Conservation (phyloP, 2,888 invertebrate genomes). For the Fragum fragum region DNA sequence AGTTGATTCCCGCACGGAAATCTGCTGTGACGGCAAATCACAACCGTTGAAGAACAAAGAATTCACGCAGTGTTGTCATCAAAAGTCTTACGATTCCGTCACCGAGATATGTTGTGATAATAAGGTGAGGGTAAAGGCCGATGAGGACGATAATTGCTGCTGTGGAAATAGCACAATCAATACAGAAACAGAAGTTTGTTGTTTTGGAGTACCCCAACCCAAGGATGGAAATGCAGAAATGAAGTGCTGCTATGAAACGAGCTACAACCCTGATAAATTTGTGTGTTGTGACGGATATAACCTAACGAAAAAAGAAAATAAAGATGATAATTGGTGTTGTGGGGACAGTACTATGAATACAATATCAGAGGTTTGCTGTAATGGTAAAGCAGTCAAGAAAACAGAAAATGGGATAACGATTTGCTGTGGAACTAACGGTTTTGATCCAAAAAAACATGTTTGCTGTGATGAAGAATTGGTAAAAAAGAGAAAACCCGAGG, state of each 20-base stretch:
- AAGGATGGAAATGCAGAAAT: slow-evolving; percentile 42
- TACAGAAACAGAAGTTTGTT: slow-evolving; percentile 42
- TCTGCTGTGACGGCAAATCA: slow-evolving; percentile 50
- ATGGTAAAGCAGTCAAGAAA: slow-evolving; percentile 49
- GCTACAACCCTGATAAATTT: slow-evolving; percentile 52
- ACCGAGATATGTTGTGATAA: slow-evolving; percentile 48
- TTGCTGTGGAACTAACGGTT: slow-evolving; percentile 55
- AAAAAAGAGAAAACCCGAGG: slow-evolving; percentile 43
- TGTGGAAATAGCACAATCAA: slow-evolving; percentile 48
- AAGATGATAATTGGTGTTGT: slow-evolving; percentile 60
- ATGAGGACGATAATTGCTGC: slow-evolving; percentile 46
- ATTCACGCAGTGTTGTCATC: slow-evolving; percentile 43
- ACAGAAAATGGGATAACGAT: slow-evolving; percentile 30
- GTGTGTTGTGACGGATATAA: slow-evolving; percentile 54
- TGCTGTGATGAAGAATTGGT: slow-evolving; percentile 50
- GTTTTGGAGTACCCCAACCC: slow-evolving; percentile 51
- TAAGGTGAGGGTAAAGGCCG: slow-evolving; percentile 31
- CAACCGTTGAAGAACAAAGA: slow-evolving; percentile 49
- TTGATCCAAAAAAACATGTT: slow-evolving; percentile 38
- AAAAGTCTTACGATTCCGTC: slow-evolving; percentile 50
- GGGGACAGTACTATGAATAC: slow-evolving; percentile 54
- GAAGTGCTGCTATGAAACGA: slow-evolving; percentile 47
- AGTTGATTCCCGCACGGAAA: slow-evolving; percentile 44
- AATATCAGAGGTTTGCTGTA: slow-evolving; percentile 51
- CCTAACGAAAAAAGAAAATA: slow-evolving; percentile 40